phyloP scores from a whole-genome alignment of 2,113 vertebrate genomes.

The Craseonycteris thonglongyai region DNA sequence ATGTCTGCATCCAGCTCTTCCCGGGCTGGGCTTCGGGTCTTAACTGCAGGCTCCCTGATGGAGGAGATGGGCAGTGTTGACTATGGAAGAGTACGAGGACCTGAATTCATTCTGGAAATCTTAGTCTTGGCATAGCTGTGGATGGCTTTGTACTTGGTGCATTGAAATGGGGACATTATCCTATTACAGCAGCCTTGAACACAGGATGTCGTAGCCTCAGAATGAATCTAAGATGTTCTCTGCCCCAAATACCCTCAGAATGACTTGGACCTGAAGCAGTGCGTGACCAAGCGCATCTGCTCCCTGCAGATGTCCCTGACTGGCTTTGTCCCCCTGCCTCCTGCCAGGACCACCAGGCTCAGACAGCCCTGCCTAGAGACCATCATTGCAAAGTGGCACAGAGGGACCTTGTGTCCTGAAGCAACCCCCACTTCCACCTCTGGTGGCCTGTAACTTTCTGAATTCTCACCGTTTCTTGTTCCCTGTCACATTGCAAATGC shows the following conservation, averaged over 20 bases:
- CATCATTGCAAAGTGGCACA: neutral
- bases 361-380: neutral
- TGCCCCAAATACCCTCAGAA: conserved; percentile 20
- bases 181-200: neutral
- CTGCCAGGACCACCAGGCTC: neutral
- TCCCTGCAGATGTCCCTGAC: neutral
- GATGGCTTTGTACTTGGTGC: conserved; percentile 28
- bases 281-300: neutral
- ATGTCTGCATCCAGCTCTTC: neutral
- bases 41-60: neutral
- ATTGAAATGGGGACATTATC: conserved; percentile 41
- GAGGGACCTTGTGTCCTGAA: neutral
- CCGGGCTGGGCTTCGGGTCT: neutral
- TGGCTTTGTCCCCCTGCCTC: neutral
- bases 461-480: neutral
- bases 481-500: neutral
- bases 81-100: neutral
- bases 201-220: neutral
- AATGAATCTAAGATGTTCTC: conserved; percentile 13
- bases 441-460: neutral
- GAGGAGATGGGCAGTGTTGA: neutral
- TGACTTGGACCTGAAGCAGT: neutral
- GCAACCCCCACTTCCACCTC: neutral
- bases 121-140: neutral
- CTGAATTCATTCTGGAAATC: conserved; percentile 33